A percentile compares a stretch with the other conserved stretches of the same genome.
phyloP scores from a whole-genome alignment of 2,888 invertebrate genomes.

The Sinodicranocentrus sp. region DNA sequence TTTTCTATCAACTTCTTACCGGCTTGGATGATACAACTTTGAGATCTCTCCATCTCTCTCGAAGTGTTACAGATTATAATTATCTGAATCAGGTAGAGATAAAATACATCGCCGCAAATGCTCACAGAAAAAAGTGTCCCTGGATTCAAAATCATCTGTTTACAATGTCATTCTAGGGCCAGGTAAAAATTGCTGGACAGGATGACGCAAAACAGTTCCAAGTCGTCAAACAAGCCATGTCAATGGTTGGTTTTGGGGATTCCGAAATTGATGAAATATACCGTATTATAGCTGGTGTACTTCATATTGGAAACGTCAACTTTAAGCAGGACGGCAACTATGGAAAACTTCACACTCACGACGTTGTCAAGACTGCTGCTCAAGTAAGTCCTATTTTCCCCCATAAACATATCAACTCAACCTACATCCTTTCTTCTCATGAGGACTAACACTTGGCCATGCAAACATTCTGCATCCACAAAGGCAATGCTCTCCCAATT shows the following conservation, averaged over 20 bases:
- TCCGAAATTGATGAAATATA: slow-evolving; percentile 88
- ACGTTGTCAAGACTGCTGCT: slow-evolving; percentile 83
- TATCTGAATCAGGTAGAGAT: slow-evolving; percentile 87
- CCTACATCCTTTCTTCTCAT: too few relatives aligned
- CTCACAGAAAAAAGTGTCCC: too few relatives aligned
- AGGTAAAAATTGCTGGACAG: slow-evolving; percentile 45
- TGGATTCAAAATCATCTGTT: too few relatives aligned
- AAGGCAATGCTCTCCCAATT: too few relatives aligned
- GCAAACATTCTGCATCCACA: too few relatives aligned
- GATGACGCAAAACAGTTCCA: slow-evolving; percentile 85
- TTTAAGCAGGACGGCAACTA: slow-evolving; percentile 87
- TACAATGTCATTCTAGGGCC: slow-evolving; percentile 70
- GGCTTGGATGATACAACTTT: slow-evolving; percentile 86
- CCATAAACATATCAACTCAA: background rate
- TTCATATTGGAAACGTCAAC: slow-evolving; percentile 92
- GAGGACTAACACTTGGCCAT: too few relatives aligned
- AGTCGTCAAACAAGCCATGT: slow-evolving; percentile 86
- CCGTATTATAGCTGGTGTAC: slow-evolving; percentile 88
- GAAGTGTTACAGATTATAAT: slow-evolving; percentile 85
- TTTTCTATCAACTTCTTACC: slow-evolving; percentile 92
- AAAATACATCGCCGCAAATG: background rate
- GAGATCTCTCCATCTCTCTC: slow-evolving; percentile 84
- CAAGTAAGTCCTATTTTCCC: slow-evolving; percentile 81
- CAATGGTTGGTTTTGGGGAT: slow-evolving; percentile 86
- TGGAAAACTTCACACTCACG: slow-evolving; percentile 85